Percentiles rank a stretch among this genome's conserved stretches.
phyloP scores from a whole-genome alignment of 2,113 vertebrate species.

The Dasyurus viverrinus region DNA sequence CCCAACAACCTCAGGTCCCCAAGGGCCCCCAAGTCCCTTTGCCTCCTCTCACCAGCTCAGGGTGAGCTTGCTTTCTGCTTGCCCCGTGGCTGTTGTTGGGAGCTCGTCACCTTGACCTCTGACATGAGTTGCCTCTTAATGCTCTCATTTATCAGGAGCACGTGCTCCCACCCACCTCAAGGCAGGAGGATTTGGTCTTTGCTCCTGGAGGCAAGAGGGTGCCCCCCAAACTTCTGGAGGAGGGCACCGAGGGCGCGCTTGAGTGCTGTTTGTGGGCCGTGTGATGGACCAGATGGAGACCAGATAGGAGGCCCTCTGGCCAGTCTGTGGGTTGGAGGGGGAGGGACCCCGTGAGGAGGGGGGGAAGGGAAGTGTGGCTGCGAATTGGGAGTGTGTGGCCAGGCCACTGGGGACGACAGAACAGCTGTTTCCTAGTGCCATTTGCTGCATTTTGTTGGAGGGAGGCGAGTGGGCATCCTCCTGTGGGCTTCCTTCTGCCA shows the following conservation, averaged over 20 bases:
- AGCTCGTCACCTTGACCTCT: too few relatives aligned
- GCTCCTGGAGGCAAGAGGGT: neutral
- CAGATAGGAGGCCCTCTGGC: neutral
- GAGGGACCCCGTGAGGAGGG: neutral
- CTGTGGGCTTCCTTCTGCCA: accelerated
- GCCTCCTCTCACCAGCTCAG: too few relatives aligned
- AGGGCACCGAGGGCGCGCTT: neutral
- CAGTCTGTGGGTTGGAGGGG: too few relatives aligned
- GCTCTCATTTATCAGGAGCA: too few relatives aligned
- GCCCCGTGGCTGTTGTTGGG: too few relatives aligned
- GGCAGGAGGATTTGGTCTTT: neutral
- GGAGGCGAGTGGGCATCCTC: neutral
- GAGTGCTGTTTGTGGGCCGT: neutral
- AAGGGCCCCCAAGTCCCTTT: too few relatives aligned
- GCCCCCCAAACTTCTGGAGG: neutral
- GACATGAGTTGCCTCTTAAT: too few relatives aligned
- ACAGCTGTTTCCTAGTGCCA: neutral
- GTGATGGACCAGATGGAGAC: neutral
- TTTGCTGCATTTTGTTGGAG: neutral
- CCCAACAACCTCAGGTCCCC: too few relatives aligned
- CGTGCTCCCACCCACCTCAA: too few relatives aligned
- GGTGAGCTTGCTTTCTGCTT: too few relatives aligned
- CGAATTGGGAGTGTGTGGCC: neutral
- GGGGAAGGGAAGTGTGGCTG: neutral
- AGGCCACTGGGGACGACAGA: too few relatives aligned